phyloP scores from a whole-genome alignment of 2,113 vertebrate species.

The Axis porcinus region DNA sequence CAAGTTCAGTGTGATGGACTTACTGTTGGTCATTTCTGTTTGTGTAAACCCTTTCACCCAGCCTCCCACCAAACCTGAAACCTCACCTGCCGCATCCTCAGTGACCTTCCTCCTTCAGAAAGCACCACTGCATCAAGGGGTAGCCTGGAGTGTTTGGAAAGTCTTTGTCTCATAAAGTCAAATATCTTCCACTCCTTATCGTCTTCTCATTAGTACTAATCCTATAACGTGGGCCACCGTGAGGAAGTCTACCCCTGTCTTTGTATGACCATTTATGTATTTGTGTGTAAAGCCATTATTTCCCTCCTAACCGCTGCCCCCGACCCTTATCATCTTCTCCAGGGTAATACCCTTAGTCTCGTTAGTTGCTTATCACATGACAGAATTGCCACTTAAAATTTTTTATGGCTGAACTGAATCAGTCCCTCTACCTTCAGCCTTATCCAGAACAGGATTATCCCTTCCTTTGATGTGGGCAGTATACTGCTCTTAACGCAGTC shows the following conservation, averaged over 20 bases:
- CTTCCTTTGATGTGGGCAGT: background rate
- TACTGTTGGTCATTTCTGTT: background rate
- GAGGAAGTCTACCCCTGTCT: background rate
- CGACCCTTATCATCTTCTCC: background rate
- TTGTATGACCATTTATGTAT: background rate
- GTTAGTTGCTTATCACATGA: background rate
- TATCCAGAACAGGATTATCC: background rate
- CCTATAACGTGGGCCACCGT: background rate
- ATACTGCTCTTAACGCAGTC: background rate
- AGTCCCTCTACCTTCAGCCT: background rate
- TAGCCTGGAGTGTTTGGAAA: background rate
- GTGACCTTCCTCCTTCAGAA: background rate
- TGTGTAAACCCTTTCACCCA: background rate
- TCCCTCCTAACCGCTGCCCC: background rate
- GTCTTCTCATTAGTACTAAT: background rate
- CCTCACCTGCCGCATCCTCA: background rate
- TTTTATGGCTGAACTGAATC: background rate
- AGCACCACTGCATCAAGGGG: background rate
- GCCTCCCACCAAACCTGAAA: background rate
- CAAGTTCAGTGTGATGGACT: background rate
- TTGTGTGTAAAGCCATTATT: background rate
- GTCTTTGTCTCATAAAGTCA: background rate
- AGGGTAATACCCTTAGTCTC: background rate
- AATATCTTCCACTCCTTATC: background rate
- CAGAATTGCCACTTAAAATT: background rate